These are phyloP conservation scores for Nomada hirtipes DNA, from an alignment of 2,888 invertebrate species.

Conservation along the genomic window DNA sequence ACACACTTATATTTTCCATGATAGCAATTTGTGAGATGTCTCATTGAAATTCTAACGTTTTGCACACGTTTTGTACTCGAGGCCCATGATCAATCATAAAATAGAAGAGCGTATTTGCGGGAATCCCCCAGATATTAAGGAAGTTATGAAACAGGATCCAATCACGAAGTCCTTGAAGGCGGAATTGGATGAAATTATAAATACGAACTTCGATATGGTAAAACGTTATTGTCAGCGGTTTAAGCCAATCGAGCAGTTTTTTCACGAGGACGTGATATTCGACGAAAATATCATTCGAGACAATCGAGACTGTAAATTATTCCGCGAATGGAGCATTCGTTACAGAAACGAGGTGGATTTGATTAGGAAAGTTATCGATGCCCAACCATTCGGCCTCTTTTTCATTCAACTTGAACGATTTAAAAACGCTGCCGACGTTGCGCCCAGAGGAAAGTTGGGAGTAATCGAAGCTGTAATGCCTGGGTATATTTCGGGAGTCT, in stretches of 20 bases:
- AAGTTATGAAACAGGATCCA: conserved; percentile 89
- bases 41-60: not conserved
- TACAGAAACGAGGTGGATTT: conserved; percentile 89
- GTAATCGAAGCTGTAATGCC: conserved; percentile 88
- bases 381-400: conserved; percentile 90
- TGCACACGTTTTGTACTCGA: conserved; percentile 72
- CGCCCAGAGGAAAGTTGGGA: conserved; percentile 89
- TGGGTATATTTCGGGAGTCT: conserved; percentile 85
- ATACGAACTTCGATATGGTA: conserved; percentile 87
- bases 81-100: conserved; percentile 93
- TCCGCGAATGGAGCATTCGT: conserved; percentile 89
- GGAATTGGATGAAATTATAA: conserved; percentile 86
- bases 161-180: conserved; percentile 86
- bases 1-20: not conserved
- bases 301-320: conserved; percentile 86
- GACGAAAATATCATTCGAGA: conserved; percentile 87
- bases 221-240: conserved; percentile 89
- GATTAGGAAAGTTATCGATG: conserved; percentile 88
- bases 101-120: conserved; percentile 92
- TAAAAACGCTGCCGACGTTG: conserved; percentile 89
- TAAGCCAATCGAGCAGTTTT: conserved; percentile 88
- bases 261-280: conserved; percentile 88
- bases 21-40: conserved; percentile 86
- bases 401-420: conserved; percentile 89
- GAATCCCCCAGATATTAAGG: conserved; percentile 89